Percentiles rank a stretch among this genome's conserved stretches.
Conservation (phyloP, 2,888 invertebrate genomes). For the Platycnemis pennipes region DNA sequence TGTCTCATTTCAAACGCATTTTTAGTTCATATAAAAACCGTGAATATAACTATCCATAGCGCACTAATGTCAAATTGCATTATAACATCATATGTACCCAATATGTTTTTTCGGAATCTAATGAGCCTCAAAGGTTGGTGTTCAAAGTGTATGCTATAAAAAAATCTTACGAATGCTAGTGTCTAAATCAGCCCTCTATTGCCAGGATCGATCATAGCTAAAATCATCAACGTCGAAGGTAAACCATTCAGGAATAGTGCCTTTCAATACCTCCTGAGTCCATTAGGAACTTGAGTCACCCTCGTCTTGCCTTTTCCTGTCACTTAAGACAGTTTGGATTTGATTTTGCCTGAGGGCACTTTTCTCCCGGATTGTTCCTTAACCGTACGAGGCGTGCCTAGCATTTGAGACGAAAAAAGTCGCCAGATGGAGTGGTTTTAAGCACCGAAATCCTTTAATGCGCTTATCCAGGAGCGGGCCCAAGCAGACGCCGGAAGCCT, state of each 20-base stretch:
- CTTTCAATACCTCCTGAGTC: not conserved
- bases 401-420: not conserved
- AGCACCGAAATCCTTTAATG: not conserved
- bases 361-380: not conserved
- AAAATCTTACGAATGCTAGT: too few relatives aligned
- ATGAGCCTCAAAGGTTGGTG: too few relatives aligned
- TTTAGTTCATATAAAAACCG: too few relatives aligned
- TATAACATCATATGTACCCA: too few relatives aligned
- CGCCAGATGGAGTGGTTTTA: not conserved
- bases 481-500: not conserved
- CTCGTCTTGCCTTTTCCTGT: not conserved
- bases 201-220: not conserved
- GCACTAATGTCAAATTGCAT: too few relatives aligned
- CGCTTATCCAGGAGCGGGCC: not conserved
- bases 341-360: not conserved
- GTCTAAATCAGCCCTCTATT: too few relatives aligned
- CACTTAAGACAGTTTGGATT: not conserved
- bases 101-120: too few relatives aligned
- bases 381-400: not conserved
- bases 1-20: too few relatives aligned
- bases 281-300: not conserved
- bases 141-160: too few relatives aligned
- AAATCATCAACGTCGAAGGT: not conserved
- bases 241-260: not conserved
- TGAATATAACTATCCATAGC: too few relatives aligned